A percentile compares a stretch with the other conserved stretches of the same genome.
Evolutionary conservation across 23 tunicate species (phyloP).

Genomic region (Ascidia mentula): DNA sequence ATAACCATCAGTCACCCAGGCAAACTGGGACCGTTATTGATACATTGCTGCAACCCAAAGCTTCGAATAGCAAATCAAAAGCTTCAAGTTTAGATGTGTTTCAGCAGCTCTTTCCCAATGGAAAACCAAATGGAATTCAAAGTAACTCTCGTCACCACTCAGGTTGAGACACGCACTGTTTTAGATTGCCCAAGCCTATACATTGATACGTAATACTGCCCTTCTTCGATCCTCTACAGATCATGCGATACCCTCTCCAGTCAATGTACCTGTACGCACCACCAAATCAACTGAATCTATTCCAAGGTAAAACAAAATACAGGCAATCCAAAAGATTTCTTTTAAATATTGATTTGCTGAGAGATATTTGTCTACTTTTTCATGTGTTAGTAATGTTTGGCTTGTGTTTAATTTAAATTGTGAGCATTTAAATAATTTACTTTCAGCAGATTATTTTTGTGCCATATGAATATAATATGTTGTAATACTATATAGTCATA

Average conservation of each 20-base stretch:
- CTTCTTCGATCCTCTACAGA: too few relatives aligned
- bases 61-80: neutral
- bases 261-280: neutral
- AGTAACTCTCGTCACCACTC: neutral
- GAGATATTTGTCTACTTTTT: too few relatives aligned
- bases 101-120: neutral
- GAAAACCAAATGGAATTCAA: neutral
- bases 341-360: too few relatives aligned
- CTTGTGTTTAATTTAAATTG: too few relatives aligned
- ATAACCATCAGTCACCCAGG: neutral
- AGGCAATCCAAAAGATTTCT: too few relatives aligned
- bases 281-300: neutral
- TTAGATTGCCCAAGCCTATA: neutral
- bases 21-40: neutral
- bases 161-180: neutral
- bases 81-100: neutral
- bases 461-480: too few relatives aligned
- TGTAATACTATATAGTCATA: too few relatives aligned
- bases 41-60: neutral
- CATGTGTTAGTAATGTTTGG: too few relatives aligned
- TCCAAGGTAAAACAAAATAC: neutral
- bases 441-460: too few relatives aligned
- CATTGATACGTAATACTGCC: neutral
- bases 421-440: too few relatives aligned
- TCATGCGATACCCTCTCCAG: neutral